These are phyloP conservation scores for Pimpla rufipes DNA, from an alignment of 2,888 invertebrate species.

Conservation along the genomic window DNA sequence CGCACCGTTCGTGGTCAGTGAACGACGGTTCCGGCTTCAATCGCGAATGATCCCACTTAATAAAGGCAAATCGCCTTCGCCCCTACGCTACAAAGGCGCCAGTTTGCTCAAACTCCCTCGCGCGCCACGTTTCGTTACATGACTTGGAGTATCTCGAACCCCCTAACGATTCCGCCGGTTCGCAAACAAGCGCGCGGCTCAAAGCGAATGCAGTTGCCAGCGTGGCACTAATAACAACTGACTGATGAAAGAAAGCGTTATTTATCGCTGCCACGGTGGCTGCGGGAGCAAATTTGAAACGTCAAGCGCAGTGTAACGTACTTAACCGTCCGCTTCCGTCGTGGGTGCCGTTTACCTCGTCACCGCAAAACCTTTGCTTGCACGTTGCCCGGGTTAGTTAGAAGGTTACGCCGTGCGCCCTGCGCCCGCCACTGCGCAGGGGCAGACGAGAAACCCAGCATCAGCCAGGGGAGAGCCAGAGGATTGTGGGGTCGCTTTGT, in stretches of 20 bases:
- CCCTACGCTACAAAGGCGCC: background rate
- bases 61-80: background rate
- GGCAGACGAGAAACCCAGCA: background rate
- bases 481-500: slow-evolving; percentile 33
- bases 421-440: slow-evolving; percentile 19
- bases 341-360: slow-evolving; percentile 39
- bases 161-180: no score
- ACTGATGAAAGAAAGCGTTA: background rate
- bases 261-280: background rate
- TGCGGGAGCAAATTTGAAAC: slow-evolving; percentile 44
- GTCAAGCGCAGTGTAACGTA: slow-evolving; percentile 44
- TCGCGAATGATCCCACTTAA: slow-evolving; percentile 5
- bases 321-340: slow-evolving; percentile 4
- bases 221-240: no score
- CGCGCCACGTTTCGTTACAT: background rate
- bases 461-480: background rate
- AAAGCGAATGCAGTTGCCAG: no score
- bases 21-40: background rate
- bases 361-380: slow-evolving; percentile 47
- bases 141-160: no score
- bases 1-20: background rate
- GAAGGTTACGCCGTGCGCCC: slow-evolving; percentile 1
- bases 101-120: background rate
- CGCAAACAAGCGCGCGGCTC: no score
- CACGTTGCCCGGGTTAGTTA: background rate